Base-by-base conservation (phyloP, 1,140 invertebrate species). In the Subanguina moxae region DNA sequence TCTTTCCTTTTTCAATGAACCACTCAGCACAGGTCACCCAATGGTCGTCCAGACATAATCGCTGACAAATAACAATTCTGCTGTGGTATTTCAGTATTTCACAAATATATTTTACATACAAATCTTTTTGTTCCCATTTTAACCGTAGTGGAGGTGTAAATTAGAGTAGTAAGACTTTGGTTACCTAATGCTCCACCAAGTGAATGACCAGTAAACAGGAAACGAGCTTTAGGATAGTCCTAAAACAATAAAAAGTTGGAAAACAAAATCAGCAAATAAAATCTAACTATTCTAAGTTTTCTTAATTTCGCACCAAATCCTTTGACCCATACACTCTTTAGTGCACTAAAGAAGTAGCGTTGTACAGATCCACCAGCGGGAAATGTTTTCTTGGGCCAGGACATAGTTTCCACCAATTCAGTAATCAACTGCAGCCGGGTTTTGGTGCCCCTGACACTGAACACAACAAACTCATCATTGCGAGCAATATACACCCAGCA, bases 381-480 rank as follows among this genome's bases (percentile, higher is more conserved):
- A 56, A 76, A 76, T 5, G 19, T 57, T 15, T 57, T 63, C 56
- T 76, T 76, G 1, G 74, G 74, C 45, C 42, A 71, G 23, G 76
- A 46, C 75, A 76, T 76, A 56, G 75, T 72, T 43, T 76, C 75
- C n/a, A 76, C 57, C 9, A 76, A 56, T 57, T 76, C 75, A 13
- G 57, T 21, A 11, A 76, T 76, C 19, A 76, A 59, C 64, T 76
- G 75, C 25, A 70, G 62, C 28, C 68, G 67, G 13, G 72, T 76
- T 27, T 61, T 52, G 19, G 75, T 76, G 17, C 75, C 75, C 13
- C 75, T 25, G 11, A 75, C 48, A 32, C 64, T 42, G 56, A 75
- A 76, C n/a, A 76, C 65, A 27, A 76, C 74, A 52, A 30, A 73
- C 21, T 56, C 28, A 19, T 70, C 48, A 21, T 46, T 74, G 19